These are phyloP conservation scores for Glossosoma conforme DNA, from an alignment of 1,140 invertebrate species.

Conservation along the genomic window DNA sequence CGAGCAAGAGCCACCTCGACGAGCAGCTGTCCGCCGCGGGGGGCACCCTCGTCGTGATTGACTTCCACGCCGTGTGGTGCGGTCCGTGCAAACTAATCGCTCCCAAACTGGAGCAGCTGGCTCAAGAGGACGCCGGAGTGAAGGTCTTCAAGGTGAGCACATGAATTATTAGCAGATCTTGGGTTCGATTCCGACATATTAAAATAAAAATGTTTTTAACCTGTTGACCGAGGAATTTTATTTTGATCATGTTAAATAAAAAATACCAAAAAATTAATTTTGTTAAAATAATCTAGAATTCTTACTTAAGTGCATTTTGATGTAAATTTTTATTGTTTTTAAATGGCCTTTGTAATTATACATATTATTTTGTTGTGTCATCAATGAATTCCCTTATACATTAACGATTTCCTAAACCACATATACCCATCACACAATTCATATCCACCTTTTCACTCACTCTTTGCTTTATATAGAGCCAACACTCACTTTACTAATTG, in stretches of 20 bases:
- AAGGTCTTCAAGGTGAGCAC: conserved; percentile 53
- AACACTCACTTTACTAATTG: too few relatives aligned
- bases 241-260: background rate
- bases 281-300: too few relatives aligned
- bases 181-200: background rate
- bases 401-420: too few relatives aligned
- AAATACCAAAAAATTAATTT: background rate
- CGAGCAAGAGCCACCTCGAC: conserved; percentile 61
- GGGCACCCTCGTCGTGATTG: conserved; percentile 80
- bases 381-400: too few relatives aligned
- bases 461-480: too few relatives aligned
- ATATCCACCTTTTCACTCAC: too few relatives aligned
- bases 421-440: too few relatives aligned
- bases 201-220: background rate
- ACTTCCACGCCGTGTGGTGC: conserved; percentile 83
- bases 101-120: conserved; percentile 69
- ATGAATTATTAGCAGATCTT: background rate
- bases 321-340: too few relatives aligned
- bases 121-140: conserved; percentile 51
- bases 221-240: too few relatives aligned
- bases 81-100: conserved; percentile 92
- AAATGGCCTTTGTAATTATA: too few relatives aligned
- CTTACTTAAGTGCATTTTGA: too few relatives aligned
- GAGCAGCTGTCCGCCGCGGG: conserved; percentile 69
- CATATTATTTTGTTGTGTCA: too few relatives aligned